Conservation (phyloP, 2,888 invertebrate species). For the Ophion ventricosus region DNA sequence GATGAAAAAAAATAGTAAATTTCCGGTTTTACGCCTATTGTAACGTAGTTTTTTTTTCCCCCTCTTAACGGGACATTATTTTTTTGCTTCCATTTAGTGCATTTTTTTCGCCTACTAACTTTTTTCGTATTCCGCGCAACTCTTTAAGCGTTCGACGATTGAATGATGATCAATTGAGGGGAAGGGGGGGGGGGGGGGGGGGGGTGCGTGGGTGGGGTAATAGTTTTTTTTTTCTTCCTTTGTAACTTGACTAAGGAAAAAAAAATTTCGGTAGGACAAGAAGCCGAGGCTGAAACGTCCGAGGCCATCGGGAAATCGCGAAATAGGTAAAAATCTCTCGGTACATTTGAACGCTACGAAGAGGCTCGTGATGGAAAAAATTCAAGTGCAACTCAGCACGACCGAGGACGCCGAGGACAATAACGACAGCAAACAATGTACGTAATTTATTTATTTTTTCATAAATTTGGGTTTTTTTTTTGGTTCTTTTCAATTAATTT, state of each 20-base stretch:
- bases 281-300: conserved; percentile 74
- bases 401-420: conserved; percentile 67
- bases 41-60: too few species aligned
- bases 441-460: conserved; percentile 70
- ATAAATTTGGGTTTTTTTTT: not conserved
- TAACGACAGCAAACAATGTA: conserved; percentile 74
- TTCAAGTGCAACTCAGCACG: conserved; percentile 78
- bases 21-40: not conserved
- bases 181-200: too few species aligned
- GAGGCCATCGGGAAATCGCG: conserved; percentile 71
- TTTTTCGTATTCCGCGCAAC: not conserved
- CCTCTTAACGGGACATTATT: too few species aligned
- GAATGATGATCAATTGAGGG: not conserved
- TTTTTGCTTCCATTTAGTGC: too few species aligned
- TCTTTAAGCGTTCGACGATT: not conserved
- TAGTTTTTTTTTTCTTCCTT: not conserved
- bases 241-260: not conserved
- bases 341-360: conserved; percentile 80
- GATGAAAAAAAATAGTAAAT: not conserved
- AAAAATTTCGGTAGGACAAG: conserved; percentile 75
- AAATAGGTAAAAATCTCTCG: conserved; percentile 79
- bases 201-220: too few species aligned
- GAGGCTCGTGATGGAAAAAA: conserved; percentile 80
- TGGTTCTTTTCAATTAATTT: not conserved
- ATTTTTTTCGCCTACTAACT: not conserved